Conservation (phyloP, 2,797 vertebrate genomes). For the Takifugu ocellatus region DNA sequence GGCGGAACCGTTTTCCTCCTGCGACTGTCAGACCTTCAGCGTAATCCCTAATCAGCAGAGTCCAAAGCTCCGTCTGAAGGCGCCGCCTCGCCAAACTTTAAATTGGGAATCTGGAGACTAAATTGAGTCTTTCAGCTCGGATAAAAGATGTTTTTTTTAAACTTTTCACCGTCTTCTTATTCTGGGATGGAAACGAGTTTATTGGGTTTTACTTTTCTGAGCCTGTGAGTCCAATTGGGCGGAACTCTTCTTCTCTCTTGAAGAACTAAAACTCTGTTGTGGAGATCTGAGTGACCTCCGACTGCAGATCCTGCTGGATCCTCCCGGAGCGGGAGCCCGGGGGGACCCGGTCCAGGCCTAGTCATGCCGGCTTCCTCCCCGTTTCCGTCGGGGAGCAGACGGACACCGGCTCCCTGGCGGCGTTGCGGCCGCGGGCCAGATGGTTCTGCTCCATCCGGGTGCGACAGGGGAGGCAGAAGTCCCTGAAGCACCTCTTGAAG, state of each 20-base stretch:
- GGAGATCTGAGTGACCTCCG: slow-evolving; percentile 81
- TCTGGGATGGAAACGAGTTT: too few relatives aligned
- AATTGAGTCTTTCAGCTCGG: too few relatives aligned
- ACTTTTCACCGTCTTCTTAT: background rate
- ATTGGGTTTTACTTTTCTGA: too few relatives aligned
- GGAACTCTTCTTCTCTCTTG: background rate
- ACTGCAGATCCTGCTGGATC: slow-evolving; percentile 73
- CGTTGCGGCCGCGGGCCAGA: slow-evolving; percentile 74
- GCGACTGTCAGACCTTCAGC: too few relatives aligned
- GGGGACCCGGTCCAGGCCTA: slow-evolving; percentile 73
- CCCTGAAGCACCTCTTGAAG: slow-evolving; percentile 91
- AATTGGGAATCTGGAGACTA: slow-evolving; percentile 9
- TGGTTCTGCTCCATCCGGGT: slow-evolving; percentile 68
- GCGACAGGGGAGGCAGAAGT: slow-evolving; percentile 85
- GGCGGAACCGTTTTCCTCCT: too few relatives aligned
- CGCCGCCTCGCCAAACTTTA: background rate
- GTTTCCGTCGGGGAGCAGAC: slow-evolving; percentile 78
- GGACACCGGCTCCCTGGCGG: slow-evolving; percentile 77
- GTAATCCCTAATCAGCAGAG: too few relatives aligned
- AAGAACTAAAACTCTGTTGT: slow-evolving; percentile 76
- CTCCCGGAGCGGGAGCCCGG: slow-evolving; percentile 56
- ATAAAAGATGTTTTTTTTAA: too few relatives aligned
- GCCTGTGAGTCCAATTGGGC: too few relatives aligned
- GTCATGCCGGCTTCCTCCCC: slow-evolving; percentile 83
- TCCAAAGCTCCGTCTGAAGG: too few relatives aligned